phyloP scores from a whole-genome alignment of 2,113 vertebrate genomes.

The Naja naja region DNA sequence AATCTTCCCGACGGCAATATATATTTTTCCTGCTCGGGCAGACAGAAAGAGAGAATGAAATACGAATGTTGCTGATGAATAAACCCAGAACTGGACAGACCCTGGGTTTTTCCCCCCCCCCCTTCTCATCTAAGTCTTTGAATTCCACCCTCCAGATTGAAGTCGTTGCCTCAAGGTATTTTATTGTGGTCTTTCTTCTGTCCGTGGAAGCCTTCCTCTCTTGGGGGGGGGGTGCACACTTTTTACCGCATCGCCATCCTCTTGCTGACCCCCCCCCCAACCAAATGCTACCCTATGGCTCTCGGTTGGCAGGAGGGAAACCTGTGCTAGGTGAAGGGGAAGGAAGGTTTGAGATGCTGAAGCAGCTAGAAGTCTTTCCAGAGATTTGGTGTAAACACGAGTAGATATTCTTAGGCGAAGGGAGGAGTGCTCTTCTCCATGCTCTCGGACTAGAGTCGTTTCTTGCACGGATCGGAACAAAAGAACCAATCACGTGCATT shows the following conservation, averaged over 20 bases:
- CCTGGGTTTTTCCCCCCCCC: accelerated
- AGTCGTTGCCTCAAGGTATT: not conserved
- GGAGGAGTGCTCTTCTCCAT: not conserved
- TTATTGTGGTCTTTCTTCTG: not conserved
- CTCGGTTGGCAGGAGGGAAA: not conserved
- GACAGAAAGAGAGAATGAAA: not conserved
- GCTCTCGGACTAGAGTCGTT: not conserved
- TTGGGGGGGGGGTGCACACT: not conserved
- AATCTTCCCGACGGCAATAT: not conserved
- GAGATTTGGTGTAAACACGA: not conserved
- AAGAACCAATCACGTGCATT: not conserved
- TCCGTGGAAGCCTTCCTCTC: not conserved
- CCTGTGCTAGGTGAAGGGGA: not conserved
- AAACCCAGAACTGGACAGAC: not conserved
- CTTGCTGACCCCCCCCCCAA: not conserved
- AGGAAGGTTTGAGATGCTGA: not conserved
- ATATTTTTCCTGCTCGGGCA: not conserved
- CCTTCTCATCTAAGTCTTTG: not conserved
- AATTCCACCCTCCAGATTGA: not conserved
- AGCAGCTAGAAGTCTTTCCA: not conserved
- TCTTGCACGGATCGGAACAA: not conserved
- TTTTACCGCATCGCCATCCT: slow-evolving; percentile 16
- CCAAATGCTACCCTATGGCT: not conserved
- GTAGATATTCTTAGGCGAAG: not conserved
- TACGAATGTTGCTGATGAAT: not conserved